A percentile compares a stretch with the other conserved stretches of the same genome.
phyloP scores from a whole-genome alignment of 2,113 vertebrate genomes.

The Xiphophorus maculatus region DNA sequence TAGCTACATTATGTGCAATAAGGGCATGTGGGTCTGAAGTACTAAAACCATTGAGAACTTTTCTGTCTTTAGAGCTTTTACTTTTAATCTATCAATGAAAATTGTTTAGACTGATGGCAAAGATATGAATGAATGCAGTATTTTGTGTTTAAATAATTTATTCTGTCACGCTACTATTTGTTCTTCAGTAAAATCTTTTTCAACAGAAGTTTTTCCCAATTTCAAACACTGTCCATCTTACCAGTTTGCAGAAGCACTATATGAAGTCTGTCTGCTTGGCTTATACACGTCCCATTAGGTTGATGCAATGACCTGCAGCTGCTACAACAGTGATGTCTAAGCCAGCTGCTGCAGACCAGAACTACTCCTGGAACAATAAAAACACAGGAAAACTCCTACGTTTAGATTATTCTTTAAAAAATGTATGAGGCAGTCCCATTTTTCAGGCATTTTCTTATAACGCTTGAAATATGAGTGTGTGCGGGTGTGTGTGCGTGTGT shows the following conservation, averaged over 20 bases:
- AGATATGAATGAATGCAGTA: no score
- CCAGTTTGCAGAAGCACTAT: neutral
- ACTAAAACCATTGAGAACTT: no score
- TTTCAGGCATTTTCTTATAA: conserved; percentile 13
- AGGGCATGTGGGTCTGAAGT: no score
- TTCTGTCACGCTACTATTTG: neutral
- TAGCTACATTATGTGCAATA: neutral
- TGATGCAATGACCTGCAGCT: neutral
- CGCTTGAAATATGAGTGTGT: neutral
- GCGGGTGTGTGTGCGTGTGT: neutral
- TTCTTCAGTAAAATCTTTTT: neutral
- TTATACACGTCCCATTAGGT: neutral
- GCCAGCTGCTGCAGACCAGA: neutral
- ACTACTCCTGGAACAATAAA: neutral
- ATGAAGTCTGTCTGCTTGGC: neutral
- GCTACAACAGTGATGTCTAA: neutral
- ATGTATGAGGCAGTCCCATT: conserved; percentile 27
- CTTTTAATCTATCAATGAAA: no score
- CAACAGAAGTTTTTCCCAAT: no score
- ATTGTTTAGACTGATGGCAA: no score
- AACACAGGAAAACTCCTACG: conserved; percentile 4
- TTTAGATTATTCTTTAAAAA: conserved; percentile 2
- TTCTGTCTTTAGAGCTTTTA: no score
- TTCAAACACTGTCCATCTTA: neutral
- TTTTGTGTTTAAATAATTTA: no score